phyloP scores from a whole-genome alignment of 2,113 vertebrate genomes.

The Candoia aspera region DNA sequence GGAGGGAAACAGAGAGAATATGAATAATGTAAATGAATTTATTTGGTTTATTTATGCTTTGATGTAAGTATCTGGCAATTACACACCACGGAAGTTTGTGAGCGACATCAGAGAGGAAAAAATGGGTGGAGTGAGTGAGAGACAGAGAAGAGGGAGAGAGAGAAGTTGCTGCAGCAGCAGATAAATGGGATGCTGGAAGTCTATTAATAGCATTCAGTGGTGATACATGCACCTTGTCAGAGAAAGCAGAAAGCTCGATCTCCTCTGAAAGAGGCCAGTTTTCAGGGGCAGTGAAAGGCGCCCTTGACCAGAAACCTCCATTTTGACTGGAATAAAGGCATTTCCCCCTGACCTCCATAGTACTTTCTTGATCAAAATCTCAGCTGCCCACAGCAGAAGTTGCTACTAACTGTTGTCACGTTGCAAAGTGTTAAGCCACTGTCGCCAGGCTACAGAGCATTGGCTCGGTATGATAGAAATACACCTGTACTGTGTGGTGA shows the following conservation, averaged over 20 bases:
- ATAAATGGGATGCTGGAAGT: conserved; percentile 36
- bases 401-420: neutral
- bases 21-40: conserved; percentile 76
- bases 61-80: conserved; percentile 71
- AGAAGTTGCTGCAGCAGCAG: conserved; percentile 31
- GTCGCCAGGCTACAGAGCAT: neutral
- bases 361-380: neutral
- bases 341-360: neutral
- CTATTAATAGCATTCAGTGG: conserved; percentile 14
- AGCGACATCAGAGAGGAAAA: conserved; percentile 13
- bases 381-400: neutral
- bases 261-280: neutral
- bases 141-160: neutral
- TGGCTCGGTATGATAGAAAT: neutral
- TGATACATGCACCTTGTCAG: neutral
- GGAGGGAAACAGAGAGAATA: conserved; percentile 64
- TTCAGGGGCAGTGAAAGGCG: neutral
- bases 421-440: neutral
- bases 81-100: conserved; percentile 55
- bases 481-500: neutral
- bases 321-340: neutral
- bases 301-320: neutral
- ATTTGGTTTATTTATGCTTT: conserved; percentile 76
- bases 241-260: neutral
- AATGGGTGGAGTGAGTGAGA: neutral